Evolutionary conservation across 2,888 invertebrate species (phyloP), one percentile per base, ranked within the genome.

Genomic region (Campoplex capitator): DNA sequence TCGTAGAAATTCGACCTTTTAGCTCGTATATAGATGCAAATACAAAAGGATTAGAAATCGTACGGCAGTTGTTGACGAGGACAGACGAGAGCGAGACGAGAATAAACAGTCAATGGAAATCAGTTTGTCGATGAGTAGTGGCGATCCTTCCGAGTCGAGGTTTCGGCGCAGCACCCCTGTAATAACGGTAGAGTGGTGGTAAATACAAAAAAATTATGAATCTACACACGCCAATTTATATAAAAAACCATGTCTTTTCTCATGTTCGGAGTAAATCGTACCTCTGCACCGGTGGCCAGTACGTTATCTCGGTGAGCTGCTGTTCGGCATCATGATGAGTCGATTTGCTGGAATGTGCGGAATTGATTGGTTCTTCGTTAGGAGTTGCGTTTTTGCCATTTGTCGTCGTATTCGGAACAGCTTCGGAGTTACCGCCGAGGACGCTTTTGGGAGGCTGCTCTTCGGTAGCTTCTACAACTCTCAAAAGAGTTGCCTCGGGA

Each of bases 401-500:
- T 78, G 28, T 23, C 18, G 11, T 32, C 18, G n/a, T 23, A 45
- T 82, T 58, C 73, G 38, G 32, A 32, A 2, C 6, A 2, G 32
- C 28, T 32, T 32, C 32, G 1, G 32, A 16, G 7, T 28, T 11
- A 0, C 7, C 16, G 4, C 7, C 16, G 16, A 62, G 32, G 32
- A 11, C 62, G 32, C 62, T 45, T 23, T 84, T 84, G 35, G 81
- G 16, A 35, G 75, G 51, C 54, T 78, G 45, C 68, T 89, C 86
- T 2, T 89, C 88, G 67, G 84, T 87, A 54, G 85, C 76, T 38
- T 86, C 87, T 87, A 88, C 87, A 71, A 89, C 68, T 79, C 88
- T 82, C 9, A 90, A 73, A 9, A 89, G 77, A 62, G 88, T 83
- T 76, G 62, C 62, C 11, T 90, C 90, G 58, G 90, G 86, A 83